Evolutionary conservation across 1,140 invertebrate genomes (phyloP), one percentile per base, ranked within the genome.

Genomic region (Lasaia peninsularis): DNA sequence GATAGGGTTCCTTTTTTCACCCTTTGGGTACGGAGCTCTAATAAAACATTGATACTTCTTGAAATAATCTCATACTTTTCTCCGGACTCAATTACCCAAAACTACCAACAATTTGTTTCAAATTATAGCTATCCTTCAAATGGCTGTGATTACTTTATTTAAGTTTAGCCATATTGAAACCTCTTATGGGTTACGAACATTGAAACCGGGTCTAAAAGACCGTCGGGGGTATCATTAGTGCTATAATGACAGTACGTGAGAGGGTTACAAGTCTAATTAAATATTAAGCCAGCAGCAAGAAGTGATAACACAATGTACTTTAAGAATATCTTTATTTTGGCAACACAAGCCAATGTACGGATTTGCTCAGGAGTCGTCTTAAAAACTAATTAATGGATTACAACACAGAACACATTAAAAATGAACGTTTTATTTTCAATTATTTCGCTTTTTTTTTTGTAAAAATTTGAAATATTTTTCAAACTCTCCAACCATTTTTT

Each of bases 191-290:
- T n/a, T n/a, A n/a, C n/a, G 32, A 53, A 53, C 12, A 32, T 34
- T 53, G 51, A 16, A 33, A 53, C 37, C 50, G 50, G 35, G 12
- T 40, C 2, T 40, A 11, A 18, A 40, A 16, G 35, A 40, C 35
- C 14, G 35, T 12, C 12, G 14, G 12, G 35, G 35, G 12, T 59
- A 52, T 65, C 64, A 62, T 67, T 67, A 64, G 58, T 51, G 58
- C 32, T 28, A n/a, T 66, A 66, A 66, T 59, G 63, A 57, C 57
- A 58, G 28, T 48, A 54, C 58, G 58, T 56, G 56, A 59, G 48
- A 52, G 60, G 60, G 64, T 62, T 57, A 44, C 35, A 16, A 40
- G 50, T 51, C 49, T 62, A 60, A 68, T 68, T 68, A 65, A 67
- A 60, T 62, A 62, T 68, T 62, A 37, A 14, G n/a, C 34, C 10